phyloP scores from a whole-genome alignment of 2,113 vertebrate species.

The Podarcis raffonei region DNA sequence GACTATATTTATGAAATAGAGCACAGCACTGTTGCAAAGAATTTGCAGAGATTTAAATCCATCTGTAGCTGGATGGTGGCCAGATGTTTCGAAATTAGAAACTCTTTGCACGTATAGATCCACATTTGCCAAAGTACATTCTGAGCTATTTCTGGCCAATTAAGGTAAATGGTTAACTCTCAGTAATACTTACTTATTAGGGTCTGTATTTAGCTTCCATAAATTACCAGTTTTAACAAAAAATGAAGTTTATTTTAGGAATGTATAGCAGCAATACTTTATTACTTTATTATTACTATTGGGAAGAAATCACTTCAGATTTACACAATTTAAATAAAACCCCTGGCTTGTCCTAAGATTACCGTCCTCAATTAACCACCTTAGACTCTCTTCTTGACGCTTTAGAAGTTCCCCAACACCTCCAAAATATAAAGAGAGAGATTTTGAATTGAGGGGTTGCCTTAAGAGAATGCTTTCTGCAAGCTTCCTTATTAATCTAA shows the following conservation, averaged over 20 bases:
- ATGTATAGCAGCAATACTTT: not conserved
- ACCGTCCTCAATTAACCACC: too few species aligned
- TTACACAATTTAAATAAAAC: not conserved
- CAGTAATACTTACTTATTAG: not conserved
- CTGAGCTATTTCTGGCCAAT: not conserved
- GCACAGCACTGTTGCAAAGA: not conserved
- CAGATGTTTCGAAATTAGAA: conserved; percentile 11
- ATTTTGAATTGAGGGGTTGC: too few species aligned
- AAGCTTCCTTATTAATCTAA: not conserved
- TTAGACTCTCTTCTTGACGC: too few species aligned
- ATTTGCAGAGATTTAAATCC: not conserved
- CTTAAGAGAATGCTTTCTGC: not conserved
- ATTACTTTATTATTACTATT: too few species aligned
- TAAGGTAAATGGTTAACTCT: not conserved
- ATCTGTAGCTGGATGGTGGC: not conserved
- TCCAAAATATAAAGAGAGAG: too few species aligned
- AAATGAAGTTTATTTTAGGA: not conserved
- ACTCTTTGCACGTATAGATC: not conserved
- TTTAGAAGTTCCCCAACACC: too few species aligned
- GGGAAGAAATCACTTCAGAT: not conserved
- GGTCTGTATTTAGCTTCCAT: not conserved
- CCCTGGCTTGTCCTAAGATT: not conserved
- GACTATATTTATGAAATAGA: not conserved
- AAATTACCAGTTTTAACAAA: not conserved
- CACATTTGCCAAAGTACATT: not conserved